phyloP scores from a whole-genome alignment of 2,113 vertebrate species.

The Eurypyga helias region DNA sequence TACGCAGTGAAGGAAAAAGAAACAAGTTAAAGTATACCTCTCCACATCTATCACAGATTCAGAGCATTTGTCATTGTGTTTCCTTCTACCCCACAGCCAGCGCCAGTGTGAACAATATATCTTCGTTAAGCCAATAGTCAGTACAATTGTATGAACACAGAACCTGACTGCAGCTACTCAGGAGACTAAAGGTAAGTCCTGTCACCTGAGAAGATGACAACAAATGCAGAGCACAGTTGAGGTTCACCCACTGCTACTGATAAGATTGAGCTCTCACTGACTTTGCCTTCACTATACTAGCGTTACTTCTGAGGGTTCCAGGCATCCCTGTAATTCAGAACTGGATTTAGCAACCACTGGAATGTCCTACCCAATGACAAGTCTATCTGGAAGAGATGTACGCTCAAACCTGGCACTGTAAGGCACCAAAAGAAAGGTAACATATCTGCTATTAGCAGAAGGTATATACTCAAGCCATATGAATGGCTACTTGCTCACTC shows the following conservation, averaged over 20 bases:
- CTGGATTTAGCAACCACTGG: neutral
- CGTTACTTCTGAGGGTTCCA: neutral
- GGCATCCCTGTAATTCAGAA: neutral
- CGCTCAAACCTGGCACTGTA: neutral
- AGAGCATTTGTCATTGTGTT: neutral
- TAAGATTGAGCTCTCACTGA: neutral
- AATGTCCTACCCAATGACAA: neutral
- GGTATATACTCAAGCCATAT: neutral
- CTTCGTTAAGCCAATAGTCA: neutral
- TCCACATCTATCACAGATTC: neutral
- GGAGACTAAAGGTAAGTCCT: neutral
- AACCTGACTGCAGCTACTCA: neutral
- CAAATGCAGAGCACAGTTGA: accelerated
- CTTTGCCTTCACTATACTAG: neutral
- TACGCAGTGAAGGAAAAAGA: neutral
- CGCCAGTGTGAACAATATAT: neutral
- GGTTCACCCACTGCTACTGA: neutral
- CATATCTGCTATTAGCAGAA: neutral
- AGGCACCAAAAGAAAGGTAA: neutral
- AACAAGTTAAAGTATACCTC: neutral
- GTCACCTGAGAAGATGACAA: neutral
- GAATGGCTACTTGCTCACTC: neutral
- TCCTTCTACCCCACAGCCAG: neutral
- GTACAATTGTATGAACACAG: neutral
- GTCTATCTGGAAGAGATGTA: neutral